Evolutionary conservation across 2,113 vertebrate genomes (phyloP).

Genomic region (Semnornis frantzii): DNA sequence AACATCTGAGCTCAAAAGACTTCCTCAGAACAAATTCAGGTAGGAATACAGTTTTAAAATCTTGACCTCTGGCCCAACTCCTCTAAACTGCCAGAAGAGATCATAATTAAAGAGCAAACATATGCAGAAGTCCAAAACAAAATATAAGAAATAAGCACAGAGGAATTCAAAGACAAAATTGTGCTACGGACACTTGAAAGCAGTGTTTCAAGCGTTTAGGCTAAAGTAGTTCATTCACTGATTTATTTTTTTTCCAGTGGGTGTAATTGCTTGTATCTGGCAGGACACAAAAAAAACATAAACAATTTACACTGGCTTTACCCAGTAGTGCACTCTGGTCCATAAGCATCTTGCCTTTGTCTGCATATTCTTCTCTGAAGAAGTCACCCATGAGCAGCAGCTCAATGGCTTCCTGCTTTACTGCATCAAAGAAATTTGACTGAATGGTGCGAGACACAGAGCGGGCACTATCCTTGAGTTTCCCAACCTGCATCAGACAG

Average conservation of each 20-base stretch:
- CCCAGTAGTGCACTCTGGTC: slow-evolving; percentile 77
- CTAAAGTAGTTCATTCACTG: background rate
- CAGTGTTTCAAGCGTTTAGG: background rate
- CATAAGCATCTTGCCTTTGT: slow-evolving; percentile 78
- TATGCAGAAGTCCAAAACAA: background rate
- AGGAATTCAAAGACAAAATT: background rate
- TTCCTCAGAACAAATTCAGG: background rate
- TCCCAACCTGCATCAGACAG: slow-evolving; percentile 73
- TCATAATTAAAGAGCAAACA: background rate
- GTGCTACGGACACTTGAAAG: background rate
- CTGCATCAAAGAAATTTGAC: slow-evolving; percentile 79
- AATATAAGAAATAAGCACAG: background rate
- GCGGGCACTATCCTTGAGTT: slow-evolving; percentile 82
- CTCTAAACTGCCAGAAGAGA: background rate
- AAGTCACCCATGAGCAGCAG: slow-evolving; percentile 80
- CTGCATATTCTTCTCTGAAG: slow-evolving; percentile 72
- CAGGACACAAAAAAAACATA: background rate
- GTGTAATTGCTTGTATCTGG: background rate
- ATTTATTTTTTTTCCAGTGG: background rate
- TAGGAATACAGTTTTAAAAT: background rate
- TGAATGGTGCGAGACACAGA: slow-evolving; percentile 82
- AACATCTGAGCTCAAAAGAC: background rate
- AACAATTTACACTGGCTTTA: slow-evolving; percentile 30
- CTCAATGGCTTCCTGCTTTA: slow-evolving; percentile 81
- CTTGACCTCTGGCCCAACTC: background rate